These are phyloP conservation scores for Phrynosoma platyrhinos DNA, from an alignment of 2,113 vertebrate species.

Conservation along the genomic window DNA sequence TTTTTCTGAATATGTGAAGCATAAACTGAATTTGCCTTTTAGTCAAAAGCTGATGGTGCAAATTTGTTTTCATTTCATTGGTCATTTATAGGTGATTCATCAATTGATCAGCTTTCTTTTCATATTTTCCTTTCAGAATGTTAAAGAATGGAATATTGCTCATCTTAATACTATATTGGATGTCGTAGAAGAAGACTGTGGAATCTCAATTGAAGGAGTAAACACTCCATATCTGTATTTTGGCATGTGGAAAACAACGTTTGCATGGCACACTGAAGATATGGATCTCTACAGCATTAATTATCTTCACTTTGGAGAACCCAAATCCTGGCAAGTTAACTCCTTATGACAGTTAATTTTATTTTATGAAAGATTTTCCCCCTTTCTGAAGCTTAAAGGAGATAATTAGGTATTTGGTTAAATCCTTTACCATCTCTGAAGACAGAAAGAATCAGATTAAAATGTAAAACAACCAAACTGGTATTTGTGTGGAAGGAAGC, in stretches of 20 bases:
- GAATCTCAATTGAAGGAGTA: conserved; percentile 95
- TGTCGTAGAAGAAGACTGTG: conserved; percentile 92
- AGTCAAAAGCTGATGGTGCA: background rate
- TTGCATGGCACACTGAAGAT: conserved; percentile 97
- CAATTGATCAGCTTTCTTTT: conserved; percentile 37
- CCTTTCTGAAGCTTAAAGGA: conserved; percentile 26
- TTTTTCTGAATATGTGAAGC: background rate
- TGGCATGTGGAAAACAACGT: conserved; percentile 99
- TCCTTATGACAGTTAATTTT: conserved; percentile 45
- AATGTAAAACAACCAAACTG: background rate
- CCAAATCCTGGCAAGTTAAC: conserved; percentile 92
- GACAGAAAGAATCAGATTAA: background rate
- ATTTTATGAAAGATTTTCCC: conserved; percentile 1
- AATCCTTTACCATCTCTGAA: background rate
- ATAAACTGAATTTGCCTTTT: background rate
- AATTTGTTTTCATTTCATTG: conserved; percentile 10
- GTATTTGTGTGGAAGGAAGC: conserved; percentile 15
- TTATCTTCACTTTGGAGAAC: conserved; percentile 97
- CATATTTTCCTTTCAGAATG: conserved; percentile 77
- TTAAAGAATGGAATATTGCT: conserved; percentile 95
- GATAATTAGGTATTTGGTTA: conserved; percentile 14
- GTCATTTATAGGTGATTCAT: no score
- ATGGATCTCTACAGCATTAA: conserved; percentile 99
- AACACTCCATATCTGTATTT: conserved; percentile 98
- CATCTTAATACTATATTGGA: conserved; percentile 95